Base-by-base conservation (phyloP, 2,888 invertebrate genomes). In the Archaeoteleia sp. region DNA sequence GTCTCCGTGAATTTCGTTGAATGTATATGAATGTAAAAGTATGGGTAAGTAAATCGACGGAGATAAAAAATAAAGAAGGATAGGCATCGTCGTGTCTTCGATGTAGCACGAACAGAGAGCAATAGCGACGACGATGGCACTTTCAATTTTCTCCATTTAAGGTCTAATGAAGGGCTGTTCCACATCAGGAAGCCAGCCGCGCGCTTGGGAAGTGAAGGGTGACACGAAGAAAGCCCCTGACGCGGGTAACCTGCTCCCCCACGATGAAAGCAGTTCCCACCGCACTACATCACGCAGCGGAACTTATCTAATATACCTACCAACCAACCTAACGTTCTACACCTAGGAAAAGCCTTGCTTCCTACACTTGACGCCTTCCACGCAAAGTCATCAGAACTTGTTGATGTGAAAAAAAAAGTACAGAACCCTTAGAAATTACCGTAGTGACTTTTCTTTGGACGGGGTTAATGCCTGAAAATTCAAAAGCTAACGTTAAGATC, bases 101-200 rank as follows among this genome's bases (percentile, higher is more conserved):
- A 15, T 39, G 49, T 46, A 66, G 42, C 53, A 58, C 58, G 65
- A 66, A 20, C 20, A 5, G 5, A 5, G 42, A 45, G 17, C 32
- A 34, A 17, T 43, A 67, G 62, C 43, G 54, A 49, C 55, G 37
- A 37, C 57, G 48, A 69, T 37, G 75, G 71, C 70, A 74, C 79
- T 78, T 81, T 81, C 79, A 81, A 81, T 81, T 80, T 79, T 77
- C 77, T 69, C 75, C 74, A 78, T 80, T 78, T 78, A 74, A 71
- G 57, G 57, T 69, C 53, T 79, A 79, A 80, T 74, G 78, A 79
- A 78, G 79, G 73, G 74, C 73, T 74, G 57, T 66, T 68, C 72
- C 49, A 67, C 60, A 63, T 67, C 67, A 62, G 42, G 63, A 60
- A 70, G 58, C 55, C 37, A 43, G 60, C 32, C 46, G 49, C 39